Base-by-base conservation (phyloP, 2,888 invertebrate genomes). In the Drosophila infuscata region DNA sequence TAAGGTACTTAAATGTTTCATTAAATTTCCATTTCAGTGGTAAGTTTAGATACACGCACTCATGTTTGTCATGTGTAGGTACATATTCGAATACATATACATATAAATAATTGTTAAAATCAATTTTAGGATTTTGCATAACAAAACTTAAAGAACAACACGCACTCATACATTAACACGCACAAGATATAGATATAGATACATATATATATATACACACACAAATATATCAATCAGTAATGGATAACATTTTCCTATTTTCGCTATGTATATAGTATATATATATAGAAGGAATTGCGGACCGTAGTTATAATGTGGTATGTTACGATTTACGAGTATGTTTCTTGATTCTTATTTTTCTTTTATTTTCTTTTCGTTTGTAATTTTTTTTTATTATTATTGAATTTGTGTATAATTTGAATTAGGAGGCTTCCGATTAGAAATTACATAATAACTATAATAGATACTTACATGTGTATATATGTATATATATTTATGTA, bases 1-100 rank as follows among this genome's bases (percentile, higher is more conserved):
- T 86, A 86, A 90, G 91, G 91, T 91, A 90, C 90, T 81, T 88
- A 83, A 81, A 89, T 83, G 80, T 88, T 86, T 83, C 85, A 70
- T 71, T 85, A 78, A 83, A 88, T 80, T 78, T 84, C 66, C 76
- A 73, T 85, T 73, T 84, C 84, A 88, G 85, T 85, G 87, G 87
- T 85, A 85, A 82, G 73, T 81, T 77, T 83, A 62, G 70, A 76
- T 70, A 78, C 72, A 79, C 80, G 65, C 66, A 56, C 60, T 54
- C 48, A 49, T 51, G 56, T 41, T 29, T 63, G 58, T 58, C 58
- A 48, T 68, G 57, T 75, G 72, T 83, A 83, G 82, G 82, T 83
- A 83, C 83, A 80, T 82, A 76, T 76, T 76, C 71, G 62, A 76
- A 76, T 63, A 76, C 46, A 73, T 58, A 62, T 25, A 25, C 20